Evolutionary conservation across 2,888 invertebrate genomes (phyloP), one percentile per base, ranked within the genome.

Genomic region (Masnerella sp.): DNA sequence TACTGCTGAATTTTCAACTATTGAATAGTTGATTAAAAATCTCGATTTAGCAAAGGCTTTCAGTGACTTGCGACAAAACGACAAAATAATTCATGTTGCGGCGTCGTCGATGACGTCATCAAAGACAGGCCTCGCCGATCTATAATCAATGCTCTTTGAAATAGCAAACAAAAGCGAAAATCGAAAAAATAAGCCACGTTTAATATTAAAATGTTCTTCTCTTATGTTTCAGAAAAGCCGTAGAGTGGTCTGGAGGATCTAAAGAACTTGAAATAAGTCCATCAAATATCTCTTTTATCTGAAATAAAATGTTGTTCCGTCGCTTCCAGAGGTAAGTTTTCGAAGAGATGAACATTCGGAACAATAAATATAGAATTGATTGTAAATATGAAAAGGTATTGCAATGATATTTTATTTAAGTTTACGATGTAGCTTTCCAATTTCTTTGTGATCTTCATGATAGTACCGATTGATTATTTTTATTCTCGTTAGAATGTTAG

Each of bases 161-260:
- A 59, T 38, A 36, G 17, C 30, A 42, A 47, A 47, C 47, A 59
- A 51, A 36, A 14, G 28, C 38, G 22, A 58, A 45, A 62, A 0
- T 42, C n/a, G 17, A 28, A 36, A 20, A 65, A 32, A 61, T 47
- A 49, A 67, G 40, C 58, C 22, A 12, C 36, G 8, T 28, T 58
- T 56, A 65, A 67, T 67, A 56, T 67, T 56, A 38, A 56, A 54
- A 28, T 38, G 47, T 30, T 51, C 20, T 65, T 61, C 49, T n/a
- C 40, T 59, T 40, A 28, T 56, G 42, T 64, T 65, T 40, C 47
- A 42, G 65, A 40, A 56, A 47, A 62, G 47, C 45, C 54, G 14
- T 11, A 34, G 47, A 72, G 72, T 51, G 38, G 18, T 18, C 25
- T 45, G 17, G 18, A 4, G 38, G 43, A 59, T 58, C 64, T 52